These are phyloP conservation scores for Pelodiscus sinensis DNA, from an alignment of 2,113 vertebrate genomes.

Conservation along the genomic window DNA sequence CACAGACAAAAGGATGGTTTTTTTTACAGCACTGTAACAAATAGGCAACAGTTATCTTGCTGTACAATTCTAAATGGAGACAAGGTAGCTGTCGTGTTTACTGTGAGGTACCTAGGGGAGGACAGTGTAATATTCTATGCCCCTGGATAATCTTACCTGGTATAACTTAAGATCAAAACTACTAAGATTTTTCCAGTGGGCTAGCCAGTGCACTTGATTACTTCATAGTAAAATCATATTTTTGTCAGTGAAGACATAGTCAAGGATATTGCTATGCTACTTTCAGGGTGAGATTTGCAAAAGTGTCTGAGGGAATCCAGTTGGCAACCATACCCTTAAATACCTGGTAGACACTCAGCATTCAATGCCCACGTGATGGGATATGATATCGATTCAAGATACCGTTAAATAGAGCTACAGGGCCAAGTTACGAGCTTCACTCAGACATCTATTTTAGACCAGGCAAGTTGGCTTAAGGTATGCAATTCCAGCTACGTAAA, in stretches of 20 bases:
- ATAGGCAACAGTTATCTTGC: accelerated
- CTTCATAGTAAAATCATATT: accelerated
- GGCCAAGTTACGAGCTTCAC: constrained; percentile 42
- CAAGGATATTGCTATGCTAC: constrained; percentile 4
- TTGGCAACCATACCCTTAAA: constrained; percentile 42
- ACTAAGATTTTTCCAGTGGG: background rate
- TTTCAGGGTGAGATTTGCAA: constrained; percentile 22
- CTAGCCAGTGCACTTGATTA: background rate
- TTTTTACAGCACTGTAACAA: background rate
- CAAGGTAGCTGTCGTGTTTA: background rate
- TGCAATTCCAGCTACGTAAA: no score
- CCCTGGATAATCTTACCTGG: background rate
- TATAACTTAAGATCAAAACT: background rate
- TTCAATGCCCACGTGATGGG: constrained; percentile 15
- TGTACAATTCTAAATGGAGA: background rate
- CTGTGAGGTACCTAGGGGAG: background rate
- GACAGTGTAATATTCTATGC: background rate
- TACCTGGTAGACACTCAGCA: constrained; percentile 41
- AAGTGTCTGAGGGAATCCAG: constrained; percentile 13
- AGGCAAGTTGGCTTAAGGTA: no score
- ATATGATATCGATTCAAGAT: constrained; percentile 2
- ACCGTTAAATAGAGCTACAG: constrained; percentile 50
- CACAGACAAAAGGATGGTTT: background rate
- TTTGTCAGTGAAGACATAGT: constrained; percentile 5
- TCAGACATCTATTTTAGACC: no score